Evolutionary conservation across 37 sponge, comb jelly and placozoan species (phyloP).

Genomic region (Spongia lamella): DNA sequence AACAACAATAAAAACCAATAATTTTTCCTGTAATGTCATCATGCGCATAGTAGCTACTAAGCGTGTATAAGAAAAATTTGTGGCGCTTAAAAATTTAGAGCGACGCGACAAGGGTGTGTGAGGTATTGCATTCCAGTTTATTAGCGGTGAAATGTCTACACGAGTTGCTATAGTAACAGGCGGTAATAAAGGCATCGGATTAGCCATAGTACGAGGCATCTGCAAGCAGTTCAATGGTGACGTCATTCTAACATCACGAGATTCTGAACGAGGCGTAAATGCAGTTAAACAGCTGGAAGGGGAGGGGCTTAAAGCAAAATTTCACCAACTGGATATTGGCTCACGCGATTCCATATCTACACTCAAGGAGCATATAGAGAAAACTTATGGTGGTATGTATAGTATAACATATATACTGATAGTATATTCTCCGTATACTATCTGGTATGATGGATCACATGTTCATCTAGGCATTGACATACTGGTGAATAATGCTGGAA

Average conservation of each 20-base stretch:
- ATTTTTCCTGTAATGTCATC: too few relatives aligned
- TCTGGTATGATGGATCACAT: conserved; percentile 41
- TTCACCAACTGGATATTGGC: conserved; percentile 85
- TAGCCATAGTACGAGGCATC: conserved; percentile 78
- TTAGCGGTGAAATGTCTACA: too few relatives aligned
- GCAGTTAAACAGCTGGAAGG: conserved; percentile 60
- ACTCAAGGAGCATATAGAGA: conserved; percentile 34
- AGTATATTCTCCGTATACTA: too few relatives aligned
- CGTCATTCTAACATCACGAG: conserved; percentile 80
- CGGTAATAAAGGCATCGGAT: conserved; percentile 89
- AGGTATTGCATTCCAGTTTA: too few relatives aligned
- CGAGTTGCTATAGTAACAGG: conserved; percentile 92
- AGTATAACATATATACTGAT: too few relatives aligned
- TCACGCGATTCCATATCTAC: conserved; percentile 52
- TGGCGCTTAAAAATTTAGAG: too few relatives aligned
- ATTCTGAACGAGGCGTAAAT: conserved; percentile 54
- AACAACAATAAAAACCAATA: too few relatives aligned
- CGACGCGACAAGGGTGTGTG: too few relatives aligned
- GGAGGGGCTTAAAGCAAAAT: conserved; percentile 71
- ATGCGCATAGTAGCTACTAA: too few relatives aligned
- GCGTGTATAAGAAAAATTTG: too few relatives aligned
- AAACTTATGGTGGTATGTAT: conserved; percentile 73
- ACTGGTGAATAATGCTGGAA: conserved; percentile 89
- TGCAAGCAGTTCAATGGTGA: conserved; percentile 80
- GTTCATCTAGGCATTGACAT: conserved; percentile 85